Percentiles rank a stretch among this genome's conserved stretches.
These are phyloP conservation scores for Chalcosyrphus nemorum DNA, from an alignment of 2,888 invertebrate genomes.

Conservation along the genomic window DNA sequence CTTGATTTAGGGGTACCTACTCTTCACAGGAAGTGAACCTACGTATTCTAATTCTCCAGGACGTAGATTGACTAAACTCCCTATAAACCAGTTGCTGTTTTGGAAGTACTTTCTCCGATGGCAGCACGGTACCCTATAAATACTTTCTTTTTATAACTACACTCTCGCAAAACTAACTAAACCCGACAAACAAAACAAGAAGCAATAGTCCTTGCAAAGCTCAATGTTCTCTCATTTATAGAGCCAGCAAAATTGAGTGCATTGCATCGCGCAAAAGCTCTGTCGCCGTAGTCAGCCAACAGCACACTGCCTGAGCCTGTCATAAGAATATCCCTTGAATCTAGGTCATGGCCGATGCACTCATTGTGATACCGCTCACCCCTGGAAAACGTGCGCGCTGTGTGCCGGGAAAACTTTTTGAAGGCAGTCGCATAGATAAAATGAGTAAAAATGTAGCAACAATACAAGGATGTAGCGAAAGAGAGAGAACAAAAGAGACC, in stretches of 20 bases:
- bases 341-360: slow-evolving; percentile 82
- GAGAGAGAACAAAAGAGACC: background rate
- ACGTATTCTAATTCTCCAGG: too few relatives aligned
- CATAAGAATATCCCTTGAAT: slow-evolving; percentile 74
- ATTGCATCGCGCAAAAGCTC: slow-evolving; percentile 69
- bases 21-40: too few relatives aligned
- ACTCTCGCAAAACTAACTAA: background rate
- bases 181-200: slow-evolving; percentile 14
- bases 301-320: slow-evolving; percentile 35
- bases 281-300: background rate
- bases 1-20: too few relatives aligned
- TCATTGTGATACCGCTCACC: slow-evolving; percentile 75
- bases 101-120: background rate
- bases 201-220: slow-evolving; percentile 59
- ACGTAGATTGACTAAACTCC: too few relatives aligned
- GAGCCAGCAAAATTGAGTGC: slow-evolving; percentile 62
- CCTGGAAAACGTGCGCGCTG: slow-evolving; percentile 62
- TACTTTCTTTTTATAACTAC: background rate
- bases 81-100: too few relatives aligned
- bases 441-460: slow-evolving; percentile 13
- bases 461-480: background rate
- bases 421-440: slow-evolving; percentile 35
- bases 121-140: background rate
- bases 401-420: slow-evolving; percentile 55
- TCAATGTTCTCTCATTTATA: slow-evolving; percentile 59